phyloP scores from a whole-genome alignment of 2,888 invertebrate species.

The Latrodectus elegans region DNA sequence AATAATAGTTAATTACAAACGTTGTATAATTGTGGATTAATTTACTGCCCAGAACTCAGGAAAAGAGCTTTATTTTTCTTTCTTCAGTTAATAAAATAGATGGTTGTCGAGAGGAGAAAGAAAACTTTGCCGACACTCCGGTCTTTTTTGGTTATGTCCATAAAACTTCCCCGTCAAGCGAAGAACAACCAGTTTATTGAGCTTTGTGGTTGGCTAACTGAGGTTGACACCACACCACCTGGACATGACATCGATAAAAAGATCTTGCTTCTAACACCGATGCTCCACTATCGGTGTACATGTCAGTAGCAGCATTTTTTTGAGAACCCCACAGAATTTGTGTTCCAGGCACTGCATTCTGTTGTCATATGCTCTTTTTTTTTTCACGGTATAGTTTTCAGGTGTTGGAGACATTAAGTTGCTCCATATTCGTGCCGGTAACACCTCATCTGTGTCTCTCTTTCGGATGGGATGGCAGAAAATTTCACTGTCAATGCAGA shows the following conservation, averaged over 20 bases:
- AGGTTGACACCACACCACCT: slow-evolving; percentile 29
- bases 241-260: slow-evolving; percentile 29
- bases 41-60: no score
- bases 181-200: slow-evolving; percentile 31
- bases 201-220: slow-evolving; percentile 19
- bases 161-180: slow-evolving; percentile 21
- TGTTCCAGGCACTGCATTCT: neutral
- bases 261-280: slow-evolving; percentile 4
- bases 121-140: neutral
- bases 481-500: no score
- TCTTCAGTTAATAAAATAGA: neutral
- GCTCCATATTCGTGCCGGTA: neutral
- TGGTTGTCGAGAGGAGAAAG: neutral
- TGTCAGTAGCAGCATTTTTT: neutral
- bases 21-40: no score
- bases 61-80: no score
- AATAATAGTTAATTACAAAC: no score
- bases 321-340: neutral
- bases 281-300: slow-evolving; percentile 3
- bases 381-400: neutral
- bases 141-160: neutral
- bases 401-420: neutral
- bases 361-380: neutral
- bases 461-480: no score
- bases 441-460: no score